A percentile compares a stretch with the other conserved stretches of the same genome.
phyloP scores from a whole-genome alignment of 2,797 vertebrate species.

The Manis javanica region DNA sequence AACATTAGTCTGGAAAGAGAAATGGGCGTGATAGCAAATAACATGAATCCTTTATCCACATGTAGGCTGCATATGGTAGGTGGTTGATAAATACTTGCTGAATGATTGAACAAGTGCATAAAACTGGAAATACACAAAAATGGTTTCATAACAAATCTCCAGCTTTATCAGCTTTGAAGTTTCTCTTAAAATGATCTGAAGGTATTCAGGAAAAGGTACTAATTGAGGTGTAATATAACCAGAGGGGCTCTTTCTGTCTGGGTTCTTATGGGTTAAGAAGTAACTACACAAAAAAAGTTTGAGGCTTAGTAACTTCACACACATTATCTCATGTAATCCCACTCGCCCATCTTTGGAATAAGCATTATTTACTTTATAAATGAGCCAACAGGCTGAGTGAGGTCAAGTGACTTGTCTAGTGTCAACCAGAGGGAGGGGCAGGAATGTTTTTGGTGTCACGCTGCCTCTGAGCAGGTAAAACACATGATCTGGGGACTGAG shows the following conservation, averaged over 20 bases:
- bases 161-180: neutral
- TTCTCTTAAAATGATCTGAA: slow-evolving; percentile 7
- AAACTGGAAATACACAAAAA: neutral
- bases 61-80: neutral
- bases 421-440: neutral
- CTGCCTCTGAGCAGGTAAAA: neutral
- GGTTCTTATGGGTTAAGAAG: neutral
- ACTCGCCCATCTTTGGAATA: neutral
- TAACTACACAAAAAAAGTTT: neutral
- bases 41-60: neutral
- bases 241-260: neutral
- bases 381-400: neutral
- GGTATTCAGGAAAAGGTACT: neutral
- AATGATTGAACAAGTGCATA: neutral
- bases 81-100: neutral
- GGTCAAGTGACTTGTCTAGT: neutral
- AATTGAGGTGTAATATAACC: neutral
- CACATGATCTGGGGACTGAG: no score
- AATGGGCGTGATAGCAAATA: neutral
- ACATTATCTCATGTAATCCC: neutral
- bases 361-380: neutral
- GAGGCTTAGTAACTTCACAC: neutral
- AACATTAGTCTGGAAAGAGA: slow-evolving; percentile 25
- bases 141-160: neutral
- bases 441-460: accelerated